Evolutionary conservation across 2,888 invertebrate species (phyloP).

Genomic region (Timema cristinae): DNA sequence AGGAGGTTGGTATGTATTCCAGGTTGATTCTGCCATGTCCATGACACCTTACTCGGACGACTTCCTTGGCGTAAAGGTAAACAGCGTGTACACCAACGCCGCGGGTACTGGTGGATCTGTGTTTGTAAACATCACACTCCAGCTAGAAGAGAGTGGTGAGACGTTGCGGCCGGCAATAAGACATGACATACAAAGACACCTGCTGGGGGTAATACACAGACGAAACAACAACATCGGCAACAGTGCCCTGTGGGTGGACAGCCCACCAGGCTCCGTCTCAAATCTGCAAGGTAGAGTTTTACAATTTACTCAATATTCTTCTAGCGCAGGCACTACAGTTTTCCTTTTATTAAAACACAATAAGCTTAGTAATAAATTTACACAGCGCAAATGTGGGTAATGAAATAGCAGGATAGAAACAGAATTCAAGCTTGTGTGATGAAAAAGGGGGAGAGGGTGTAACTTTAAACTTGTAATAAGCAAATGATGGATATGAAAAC

Average conservation of each 20-base stretch:
- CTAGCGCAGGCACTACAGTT: no score
- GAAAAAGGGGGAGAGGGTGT: no score
- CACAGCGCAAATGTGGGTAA: no score
- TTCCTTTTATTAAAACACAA: no score
- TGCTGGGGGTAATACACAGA: constrained; percentile 76
- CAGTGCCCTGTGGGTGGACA: constrained; percentile 79
- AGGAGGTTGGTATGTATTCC: constrained; percentile 20
- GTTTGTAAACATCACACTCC: constrained; percentile 79
- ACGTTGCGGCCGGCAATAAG: constrained; percentile 64
- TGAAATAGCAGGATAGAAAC: no score
- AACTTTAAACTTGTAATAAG: no score
- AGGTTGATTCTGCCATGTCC: constrained; percentile 89
- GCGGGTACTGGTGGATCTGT: constrained; percentile 64
- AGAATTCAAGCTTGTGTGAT: no score
- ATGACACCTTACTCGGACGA: constrained; percentile 89
- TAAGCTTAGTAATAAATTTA: no score
- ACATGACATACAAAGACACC: constrained; percentile 75
- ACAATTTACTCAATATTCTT: background rate
- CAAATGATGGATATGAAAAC: no score
- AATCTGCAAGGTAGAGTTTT: constrained; percentile 58
- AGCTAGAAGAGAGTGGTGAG: constrained; percentile 72
- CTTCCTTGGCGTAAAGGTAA: constrained; percentile 76
- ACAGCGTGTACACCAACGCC: constrained; percentile 61
- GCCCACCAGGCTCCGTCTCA: constrained; percentile 73
- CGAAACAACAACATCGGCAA: constrained; percentile 85